Evolutionary conservation across 2,888 invertebrate genomes (phyloP).

Genomic region (Aphrophora alni): DNA sequence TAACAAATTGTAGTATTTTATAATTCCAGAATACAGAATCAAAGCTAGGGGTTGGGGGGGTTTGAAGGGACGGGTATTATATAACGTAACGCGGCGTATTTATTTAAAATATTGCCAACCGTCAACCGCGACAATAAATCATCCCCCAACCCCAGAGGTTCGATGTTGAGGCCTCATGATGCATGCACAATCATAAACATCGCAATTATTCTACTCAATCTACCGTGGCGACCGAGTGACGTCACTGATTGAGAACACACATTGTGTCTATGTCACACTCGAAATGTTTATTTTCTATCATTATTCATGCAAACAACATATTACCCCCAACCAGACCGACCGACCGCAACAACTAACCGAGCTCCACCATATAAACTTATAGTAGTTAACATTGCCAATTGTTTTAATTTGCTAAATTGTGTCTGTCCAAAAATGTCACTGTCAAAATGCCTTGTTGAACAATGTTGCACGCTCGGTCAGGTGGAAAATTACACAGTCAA

Average conservation of each 20-base stretch:
- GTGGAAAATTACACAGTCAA: too few relatives aligned
- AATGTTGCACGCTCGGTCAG: too few relatives aligned
- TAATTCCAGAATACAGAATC: constrained; percentile 36
- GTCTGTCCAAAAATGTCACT: not conserved
- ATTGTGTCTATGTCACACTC: not conserved
- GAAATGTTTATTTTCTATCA: not conserved
- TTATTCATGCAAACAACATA: not conserved
- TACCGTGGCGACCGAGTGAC: not conserved
- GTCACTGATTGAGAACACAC: not conserved
- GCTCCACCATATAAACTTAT: not conserved
- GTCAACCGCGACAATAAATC: constrained; percentile 9
- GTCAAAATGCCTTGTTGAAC: too few relatives aligned
- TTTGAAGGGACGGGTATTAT: constrained; percentile 38
- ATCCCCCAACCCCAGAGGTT: not conserved
- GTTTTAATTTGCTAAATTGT: constrained; percentile 3
- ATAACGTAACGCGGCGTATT: constrained; percentile 33
- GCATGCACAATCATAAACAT: constrained; percentile 30
- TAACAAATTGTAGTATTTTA: constrained; percentile 45
- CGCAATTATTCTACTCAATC: constrained; percentile 25
- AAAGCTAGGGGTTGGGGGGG: constrained; percentile 43
- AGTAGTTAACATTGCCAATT: not conserved
- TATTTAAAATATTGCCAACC: constrained; percentile 39
- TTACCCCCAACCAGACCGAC: too few relatives aligned
- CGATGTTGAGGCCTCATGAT: constrained; percentile 14
- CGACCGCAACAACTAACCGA: not conserved